A percentile compares a stretch with the other conserved stretches of the same genome.
Evolutionary conservation across 2,113 vertebrate genomes (phyloP).

Genomic region (Carassius gibelio): DNA sequence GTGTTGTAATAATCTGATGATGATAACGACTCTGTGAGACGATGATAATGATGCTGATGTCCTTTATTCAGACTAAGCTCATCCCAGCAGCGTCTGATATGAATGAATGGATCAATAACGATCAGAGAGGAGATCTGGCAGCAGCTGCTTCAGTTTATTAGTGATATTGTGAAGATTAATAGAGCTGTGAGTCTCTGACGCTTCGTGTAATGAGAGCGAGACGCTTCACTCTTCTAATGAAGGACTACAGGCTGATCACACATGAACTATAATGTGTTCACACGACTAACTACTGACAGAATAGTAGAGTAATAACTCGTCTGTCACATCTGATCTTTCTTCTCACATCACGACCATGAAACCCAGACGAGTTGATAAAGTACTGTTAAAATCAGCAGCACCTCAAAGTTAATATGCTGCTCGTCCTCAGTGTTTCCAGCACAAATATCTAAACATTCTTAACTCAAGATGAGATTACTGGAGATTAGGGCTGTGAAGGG

Average conservation of each 20-base stretch:
- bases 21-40: background rate
- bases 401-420: background rate
- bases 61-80: background rate
- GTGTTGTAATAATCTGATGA: background rate
- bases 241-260: background rate
- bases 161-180: too few relatives aligned
- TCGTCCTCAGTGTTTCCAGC: too few relatives aligned
- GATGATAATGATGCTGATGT: background rate
- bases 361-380: background rate
- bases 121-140: background rate
- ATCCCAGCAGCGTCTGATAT: background rate
- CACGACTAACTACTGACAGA: background rate
- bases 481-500: too few relatives aligned
- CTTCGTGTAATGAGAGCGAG: too few relatives aligned
- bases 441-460: too few relatives aligned
- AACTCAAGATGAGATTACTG: too few relatives aligned
- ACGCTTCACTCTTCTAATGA: background rate
- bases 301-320: background rate
- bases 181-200: too few relatives aligned
- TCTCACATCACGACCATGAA: background rate
- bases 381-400: background rate
- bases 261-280: background rate
- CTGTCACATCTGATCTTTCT: background rate
- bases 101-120: background rate
- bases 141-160: background rate